Base-by-base conservation (phyloP, 1,140 invertebrate species). In the Arctopsyche grandis region DNA sequence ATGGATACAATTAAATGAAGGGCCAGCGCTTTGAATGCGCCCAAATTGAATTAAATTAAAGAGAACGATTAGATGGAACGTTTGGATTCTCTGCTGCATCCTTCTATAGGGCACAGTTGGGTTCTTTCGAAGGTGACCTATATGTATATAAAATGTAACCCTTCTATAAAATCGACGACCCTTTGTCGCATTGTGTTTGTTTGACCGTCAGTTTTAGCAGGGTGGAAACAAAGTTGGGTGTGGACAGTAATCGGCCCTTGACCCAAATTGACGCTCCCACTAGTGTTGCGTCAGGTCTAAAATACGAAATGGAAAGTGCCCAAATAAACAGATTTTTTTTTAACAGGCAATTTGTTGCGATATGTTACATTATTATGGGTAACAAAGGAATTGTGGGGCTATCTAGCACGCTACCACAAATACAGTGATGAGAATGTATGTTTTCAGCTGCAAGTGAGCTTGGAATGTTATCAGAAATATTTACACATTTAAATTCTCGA, bases 211-310 rank as follows among this genome's bases (percentile, higher is more conserved):
- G 48, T 52, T 16, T 14, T 16, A 52, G 48, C 12, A 1, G 48
- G 48, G 48, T 52, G 48, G 10, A 52, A 4, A 14, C 22, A 26
- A 66, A 66, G 24, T 29, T 66, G 63, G 63, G 63, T 66, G 63
- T 66, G 63, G 63, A 66, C 63, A 12, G 21, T 26, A 22, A 22
- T 19, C 22, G 24, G 63, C 63, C 63, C 63, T 66, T 66, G 63
- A 66, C 63, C 63, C 63, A 66, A 66, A 66, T 66, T 66, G 63
- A 22, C 63, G 21, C 63, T 66, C 63, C 63, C 63, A 66, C 63
- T 26, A 10, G n/a, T 22, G 21, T 66, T 66, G 63, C 63, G 63
- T 66, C 63, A 66, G 63, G 63, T 66, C 63, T 24, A 52, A 52
- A 52, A 52, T 52, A 4, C 48, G 48, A 52, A 52, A 52, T 52